phyloP scores from a whole-genome alignment of 2,113 vertebrate genomes.

The Ursus arctos region DNA sequence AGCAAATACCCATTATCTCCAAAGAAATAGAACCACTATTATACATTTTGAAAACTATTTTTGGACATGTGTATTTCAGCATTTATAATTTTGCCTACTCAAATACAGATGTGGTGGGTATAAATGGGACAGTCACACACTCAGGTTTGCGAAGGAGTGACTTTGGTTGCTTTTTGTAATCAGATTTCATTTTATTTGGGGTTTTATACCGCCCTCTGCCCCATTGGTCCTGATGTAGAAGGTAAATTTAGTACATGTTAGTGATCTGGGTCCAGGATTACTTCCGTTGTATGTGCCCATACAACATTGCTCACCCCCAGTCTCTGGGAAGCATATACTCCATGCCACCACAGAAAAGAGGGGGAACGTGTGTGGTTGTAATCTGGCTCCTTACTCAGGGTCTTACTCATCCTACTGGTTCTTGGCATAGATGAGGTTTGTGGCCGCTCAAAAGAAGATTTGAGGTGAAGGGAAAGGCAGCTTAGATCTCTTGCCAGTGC shows the following conservation, averaged over 20 bases:
- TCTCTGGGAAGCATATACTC: neutral
- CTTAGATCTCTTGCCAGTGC: neutral
- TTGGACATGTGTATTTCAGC: neutral
- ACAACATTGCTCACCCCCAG: neutral
- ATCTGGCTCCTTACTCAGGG: neutral
- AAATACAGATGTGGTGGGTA: neutral
- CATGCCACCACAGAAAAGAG: neutral
- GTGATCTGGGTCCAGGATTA: neutral
- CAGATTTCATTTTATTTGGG: neutral
- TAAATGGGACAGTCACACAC: neutral
- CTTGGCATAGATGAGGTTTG: neutral
- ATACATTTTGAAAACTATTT: neutral
- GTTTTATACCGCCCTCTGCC: neutral
- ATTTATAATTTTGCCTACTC: neutral
- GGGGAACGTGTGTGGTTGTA: neutral
- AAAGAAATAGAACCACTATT: neutral
- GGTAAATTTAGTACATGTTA: neutral
- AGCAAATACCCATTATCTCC: neutral
- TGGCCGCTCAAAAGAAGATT: neutral
- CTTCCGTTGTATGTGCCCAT: neutral
- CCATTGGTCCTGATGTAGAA: neutral
- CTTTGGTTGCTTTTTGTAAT: slow-evolving; percentile 11
- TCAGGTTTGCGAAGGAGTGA: neutral
- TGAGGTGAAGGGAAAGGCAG: neutral
- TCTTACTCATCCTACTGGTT: neutral